phyloP scores from a whole-genome alignment of 92 coral and sea anemone genomes.

The Palythoa grandis region DNA sequence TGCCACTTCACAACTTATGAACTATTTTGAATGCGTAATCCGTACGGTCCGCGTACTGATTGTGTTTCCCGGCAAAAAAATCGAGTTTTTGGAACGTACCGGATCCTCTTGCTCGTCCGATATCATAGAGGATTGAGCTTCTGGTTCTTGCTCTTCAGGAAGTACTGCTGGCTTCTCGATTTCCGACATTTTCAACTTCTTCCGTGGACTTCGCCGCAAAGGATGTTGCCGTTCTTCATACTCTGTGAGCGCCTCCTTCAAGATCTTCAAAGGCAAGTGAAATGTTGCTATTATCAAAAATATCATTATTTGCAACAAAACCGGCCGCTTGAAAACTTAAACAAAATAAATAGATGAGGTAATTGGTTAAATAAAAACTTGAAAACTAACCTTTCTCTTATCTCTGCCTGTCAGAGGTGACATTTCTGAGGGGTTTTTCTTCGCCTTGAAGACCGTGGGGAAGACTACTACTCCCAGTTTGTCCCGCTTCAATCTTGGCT shows the following conservation, averaged over 20 bases:
- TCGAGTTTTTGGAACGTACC: background rate
- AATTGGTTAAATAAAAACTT: background rate
- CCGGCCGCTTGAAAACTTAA: background rate
- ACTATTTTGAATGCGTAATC: background rate
- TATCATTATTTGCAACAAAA: background rate
- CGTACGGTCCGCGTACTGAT: background rate
- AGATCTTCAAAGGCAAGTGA: slow-evolving; percentile 1
- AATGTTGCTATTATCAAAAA: background rate
- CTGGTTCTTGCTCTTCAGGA: background rate
- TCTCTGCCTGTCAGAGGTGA: background rate
- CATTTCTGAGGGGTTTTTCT: background rate
- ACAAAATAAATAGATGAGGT: background rate
- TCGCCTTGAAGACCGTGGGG: background rate
- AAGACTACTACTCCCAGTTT: background rate
- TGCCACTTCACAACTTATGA: background rate
- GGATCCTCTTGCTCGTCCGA: background rate
- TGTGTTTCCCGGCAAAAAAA: background rate
- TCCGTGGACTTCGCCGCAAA: slow-evolving; percentile 5
- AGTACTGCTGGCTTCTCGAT: background rate
- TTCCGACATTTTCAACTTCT: background rate
- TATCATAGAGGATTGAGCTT: background rate
- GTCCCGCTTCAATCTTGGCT: background rate
- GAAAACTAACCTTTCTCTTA: slow-evolving; percentile 14
- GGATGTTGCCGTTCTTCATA: background rate
- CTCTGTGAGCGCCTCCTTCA: background rate